Conservation (phyloP, 2,113 vertebrate genomes). For the Dryoscopus gambensis region DNA sequence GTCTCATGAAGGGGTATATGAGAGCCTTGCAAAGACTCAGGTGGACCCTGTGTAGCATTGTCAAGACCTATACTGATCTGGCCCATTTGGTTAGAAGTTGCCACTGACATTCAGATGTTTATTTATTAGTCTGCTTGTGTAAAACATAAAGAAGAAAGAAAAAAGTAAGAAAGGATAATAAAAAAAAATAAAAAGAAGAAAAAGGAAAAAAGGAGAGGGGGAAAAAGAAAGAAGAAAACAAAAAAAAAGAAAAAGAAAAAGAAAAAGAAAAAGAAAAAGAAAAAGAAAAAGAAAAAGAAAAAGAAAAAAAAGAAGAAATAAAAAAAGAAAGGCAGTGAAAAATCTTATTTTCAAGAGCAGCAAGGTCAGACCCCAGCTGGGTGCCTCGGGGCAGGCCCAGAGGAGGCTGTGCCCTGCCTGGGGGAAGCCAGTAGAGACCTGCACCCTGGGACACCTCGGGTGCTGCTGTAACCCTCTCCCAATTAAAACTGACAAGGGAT, state of each 20-base stretch:
- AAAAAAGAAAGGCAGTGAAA: not conserved
- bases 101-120: not conserved
- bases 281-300: no score
- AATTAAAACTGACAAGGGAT: not conserved
- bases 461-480: not conserved
- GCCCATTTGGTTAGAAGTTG: not conserved
- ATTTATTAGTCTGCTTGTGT: not conserved
- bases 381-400: not conserved
- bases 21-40: not conserved
- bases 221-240: not conserved
- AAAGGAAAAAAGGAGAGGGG: accelerated
- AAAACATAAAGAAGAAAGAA: not conserved
- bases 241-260: no score
- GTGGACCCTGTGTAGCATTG: not conserved
- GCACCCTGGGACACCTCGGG: not conserved
- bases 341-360: not conserved
- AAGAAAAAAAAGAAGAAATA: accelerated
- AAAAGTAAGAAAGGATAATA: no score
- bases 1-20: not conserved
- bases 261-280: no score
- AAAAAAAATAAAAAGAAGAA: accelerated
- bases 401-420: not conserved
- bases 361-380: not conserved
- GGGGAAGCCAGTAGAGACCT: not conserved
- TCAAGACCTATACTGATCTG: not conserved